Evolutionary conservation across 2,113 vertebrate genomes (phyloP).

Genomic region (Macrotus californicus): DNA sequence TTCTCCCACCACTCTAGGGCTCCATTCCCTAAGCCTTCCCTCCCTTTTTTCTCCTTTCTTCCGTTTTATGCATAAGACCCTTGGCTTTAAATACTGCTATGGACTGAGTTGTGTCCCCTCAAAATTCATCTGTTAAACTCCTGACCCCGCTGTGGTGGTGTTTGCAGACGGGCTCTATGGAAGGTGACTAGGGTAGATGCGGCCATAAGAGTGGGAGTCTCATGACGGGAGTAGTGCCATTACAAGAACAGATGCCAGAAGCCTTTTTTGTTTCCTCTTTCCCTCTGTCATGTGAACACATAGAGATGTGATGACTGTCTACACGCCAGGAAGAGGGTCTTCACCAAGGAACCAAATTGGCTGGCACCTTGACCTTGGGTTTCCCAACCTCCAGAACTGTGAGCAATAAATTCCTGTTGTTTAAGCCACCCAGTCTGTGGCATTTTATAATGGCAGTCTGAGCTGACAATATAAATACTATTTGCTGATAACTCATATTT

Average conservation of each 20-base stretch:
- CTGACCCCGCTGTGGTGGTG: neutral
- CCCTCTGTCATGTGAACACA: neutral
- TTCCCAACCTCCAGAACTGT: neutral
- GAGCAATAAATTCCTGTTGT: neutral
- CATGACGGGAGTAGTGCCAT: neutral
- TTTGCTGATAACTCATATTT: neutral
- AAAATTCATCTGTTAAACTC: neutral
- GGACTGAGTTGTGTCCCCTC: neutral
- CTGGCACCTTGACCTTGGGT: neutral
- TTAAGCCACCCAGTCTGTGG: neutral
- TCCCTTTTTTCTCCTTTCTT: neutral
- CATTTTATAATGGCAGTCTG: neutral
- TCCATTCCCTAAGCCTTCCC: neutral
- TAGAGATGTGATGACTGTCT: neutral
- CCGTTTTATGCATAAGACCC: neutral
- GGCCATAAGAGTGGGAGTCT: neutral
- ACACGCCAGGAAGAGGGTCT: neutral
- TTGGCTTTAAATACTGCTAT: neutral
- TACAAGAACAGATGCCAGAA: neutral
- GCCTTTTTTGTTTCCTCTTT: neutral
- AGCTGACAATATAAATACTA: neutral
- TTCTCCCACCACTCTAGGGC: neutral
- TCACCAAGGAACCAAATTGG: neutral
- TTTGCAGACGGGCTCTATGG: neutral
- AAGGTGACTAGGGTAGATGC: neutral